Base-by-base conservation (phyloP, 2,888 invertebrate species). In the Coenonympha glycerion region DNA sequence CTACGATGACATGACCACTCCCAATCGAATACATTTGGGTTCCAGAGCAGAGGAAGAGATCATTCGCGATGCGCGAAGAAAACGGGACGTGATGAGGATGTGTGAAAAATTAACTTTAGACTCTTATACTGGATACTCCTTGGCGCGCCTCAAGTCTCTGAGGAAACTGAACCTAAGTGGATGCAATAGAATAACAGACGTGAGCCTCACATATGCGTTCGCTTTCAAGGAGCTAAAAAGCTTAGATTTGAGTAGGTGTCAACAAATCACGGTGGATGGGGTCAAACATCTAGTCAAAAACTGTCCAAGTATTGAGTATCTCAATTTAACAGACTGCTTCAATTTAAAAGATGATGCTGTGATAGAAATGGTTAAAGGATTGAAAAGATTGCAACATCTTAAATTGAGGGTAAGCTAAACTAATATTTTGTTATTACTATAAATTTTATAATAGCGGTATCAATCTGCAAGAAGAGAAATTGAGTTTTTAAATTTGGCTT, bases 141-240 rank as follows among this genome's bases (percentile, higher is more conserved):
- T 91, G 52, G 86, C 87, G 24, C 78, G 88, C 24, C 63, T 91
- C 9, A 88, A 79, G 56, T 79, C 86, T 0, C 79, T 94, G 2
- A 82, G 76, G 52, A 82, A 88, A 40, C 76, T 94, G 4, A 91
- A 93, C 66, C 78, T 94, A 11, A 89, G 90, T 52, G 90, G 90
- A 1, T 93, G 93, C 66, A 91, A 90, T 58, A 89, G 89, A 71
- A 90, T 94, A 46, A 91, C 92, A 13, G 93, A 94, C 73, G 89
- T 92, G 0, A 92, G 93, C 55, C 68, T 94, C 6, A 91, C 89
- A 54, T 90, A 92, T 62, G 90, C 92, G 30, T 88, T 93, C 55
- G 88, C 88, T 53, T 92, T 92, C 64, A 83, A 87, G 42, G 92
- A 92, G 71, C 78, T 94, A 5, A 76, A 77, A 24, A 79, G 83